Evolutionary conservation across 53 echinoderm and acorn worm species (phyloP).

Genomic region (Stichopus horrens): DNA sequence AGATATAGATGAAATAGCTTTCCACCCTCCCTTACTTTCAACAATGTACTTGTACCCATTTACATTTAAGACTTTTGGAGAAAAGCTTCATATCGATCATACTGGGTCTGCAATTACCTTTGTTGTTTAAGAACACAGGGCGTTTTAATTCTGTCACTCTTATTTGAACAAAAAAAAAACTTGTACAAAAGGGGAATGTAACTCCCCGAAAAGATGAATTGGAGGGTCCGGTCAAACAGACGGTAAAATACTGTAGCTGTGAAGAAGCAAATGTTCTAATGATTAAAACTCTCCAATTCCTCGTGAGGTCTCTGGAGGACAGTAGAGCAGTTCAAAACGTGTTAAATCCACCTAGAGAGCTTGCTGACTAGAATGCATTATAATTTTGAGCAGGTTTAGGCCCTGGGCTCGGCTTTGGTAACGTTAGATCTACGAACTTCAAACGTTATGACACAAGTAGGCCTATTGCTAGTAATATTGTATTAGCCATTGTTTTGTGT

Average conservation of each 20-base stretch:
- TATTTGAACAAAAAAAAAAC: not conserved
- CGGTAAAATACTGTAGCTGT: not conserved
- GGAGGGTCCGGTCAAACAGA: not conserved
- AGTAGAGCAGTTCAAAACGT: not conserved
- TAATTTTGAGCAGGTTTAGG: no score
- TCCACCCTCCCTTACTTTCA: not conserved
- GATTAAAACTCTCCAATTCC: not conserved
- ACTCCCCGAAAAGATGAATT: not conserved
- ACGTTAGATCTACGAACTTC: no score
- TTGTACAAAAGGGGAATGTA: not conserved
- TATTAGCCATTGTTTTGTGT: no score
- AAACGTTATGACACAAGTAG: no score
- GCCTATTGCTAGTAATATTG: no score
- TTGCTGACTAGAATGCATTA: no score
- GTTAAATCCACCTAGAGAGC: no score
- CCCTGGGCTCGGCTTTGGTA: no score
- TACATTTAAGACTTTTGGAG: not conserved
- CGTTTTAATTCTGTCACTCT: not conserved
- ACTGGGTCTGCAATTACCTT: not conserved
- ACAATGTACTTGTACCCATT: not conserved
- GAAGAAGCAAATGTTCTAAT: not conserved
- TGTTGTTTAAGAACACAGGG: not conserved
- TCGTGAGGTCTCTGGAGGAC: not conserved
- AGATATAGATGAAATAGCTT: not conserved
- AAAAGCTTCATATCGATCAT: not conserved